These are phyloP conservation scores for Agriopis aurantiaria DNA, from an alignment of 2,888 invertebrate species.

Conservation along the genomic window DNA sequence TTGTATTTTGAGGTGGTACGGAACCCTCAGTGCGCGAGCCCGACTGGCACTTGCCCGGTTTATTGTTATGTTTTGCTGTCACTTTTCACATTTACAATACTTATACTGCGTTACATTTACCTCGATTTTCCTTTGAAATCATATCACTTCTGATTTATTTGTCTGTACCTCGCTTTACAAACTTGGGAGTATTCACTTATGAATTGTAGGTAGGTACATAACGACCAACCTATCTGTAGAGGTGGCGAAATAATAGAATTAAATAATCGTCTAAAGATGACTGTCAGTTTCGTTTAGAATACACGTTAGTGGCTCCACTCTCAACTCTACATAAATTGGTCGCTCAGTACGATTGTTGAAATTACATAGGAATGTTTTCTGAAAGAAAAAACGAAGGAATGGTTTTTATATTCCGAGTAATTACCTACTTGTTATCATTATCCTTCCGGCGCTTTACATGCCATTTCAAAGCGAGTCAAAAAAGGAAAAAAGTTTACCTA, in stretches of 20 bases:
- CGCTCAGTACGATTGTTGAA: background rate
- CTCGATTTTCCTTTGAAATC: background rate
- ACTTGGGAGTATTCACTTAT: conserved; percentile 5
- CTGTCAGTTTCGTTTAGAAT: background rate
- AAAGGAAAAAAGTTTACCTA: background rate
- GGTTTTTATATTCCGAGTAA: background rate
- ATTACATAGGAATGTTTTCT: conserved; percentile 1
- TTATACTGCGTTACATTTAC: background rate
- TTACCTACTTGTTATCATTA: conserved; percentile 1
- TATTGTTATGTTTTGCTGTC: too few relatives aligned
- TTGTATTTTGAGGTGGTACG: too few relatives aligned
- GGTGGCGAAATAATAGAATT: background rate
- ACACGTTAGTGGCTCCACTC: background rate
- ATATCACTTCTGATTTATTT: background rate
- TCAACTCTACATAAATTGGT: background rate
- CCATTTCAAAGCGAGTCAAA: background rate
- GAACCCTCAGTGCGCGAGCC: too few relatives aligned
- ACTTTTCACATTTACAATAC: too few relatives aligned
- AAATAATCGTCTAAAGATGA: background rate
- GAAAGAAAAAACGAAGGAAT: background rate
- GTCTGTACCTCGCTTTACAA: background rate
- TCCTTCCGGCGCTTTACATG: conserved; percentile 2
- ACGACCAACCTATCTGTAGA: background rate
- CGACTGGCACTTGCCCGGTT: too few relatives aligned
- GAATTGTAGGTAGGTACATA: background rate